Evolutionary conservation across 2,888 invertebrate genomes (phyloP).

Genomic region (Pachydiplax longipennis): DNA sequence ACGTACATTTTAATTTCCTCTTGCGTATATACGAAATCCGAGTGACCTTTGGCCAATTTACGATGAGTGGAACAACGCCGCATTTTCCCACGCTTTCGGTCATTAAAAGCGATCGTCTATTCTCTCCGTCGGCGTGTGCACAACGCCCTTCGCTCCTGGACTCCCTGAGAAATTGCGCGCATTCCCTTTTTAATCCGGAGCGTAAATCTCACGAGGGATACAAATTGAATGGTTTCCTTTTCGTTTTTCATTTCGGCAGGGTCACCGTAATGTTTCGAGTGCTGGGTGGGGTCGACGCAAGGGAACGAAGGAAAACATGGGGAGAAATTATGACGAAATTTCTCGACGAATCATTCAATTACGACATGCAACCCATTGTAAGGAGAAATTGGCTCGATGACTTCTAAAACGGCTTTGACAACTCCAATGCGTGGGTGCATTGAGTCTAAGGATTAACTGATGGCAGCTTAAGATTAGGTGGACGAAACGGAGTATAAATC

Average conservation of each 20-base stretch:
- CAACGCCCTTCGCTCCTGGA: not conserved
- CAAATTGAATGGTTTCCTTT: slow-evolving; percentile 6
- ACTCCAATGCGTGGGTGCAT: too few species aligned
- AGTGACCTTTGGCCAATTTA: not conserved
- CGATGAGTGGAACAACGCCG: not conserved
- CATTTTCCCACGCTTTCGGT: not conserved
- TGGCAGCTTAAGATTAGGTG: too few species aligned
- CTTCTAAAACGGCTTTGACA: not conserved
- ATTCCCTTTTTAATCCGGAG: slow-evolving; percentile 20
- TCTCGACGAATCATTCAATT: not conserved
- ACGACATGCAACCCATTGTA: not conserved
- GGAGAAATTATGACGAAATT: not conserved
- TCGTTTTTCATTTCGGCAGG: not conserved
- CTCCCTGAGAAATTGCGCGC: not conserved
- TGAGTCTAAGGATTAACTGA: too few species aligned
- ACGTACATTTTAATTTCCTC: not conserved
- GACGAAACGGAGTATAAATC: too few species aligned
- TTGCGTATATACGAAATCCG: not conserved
- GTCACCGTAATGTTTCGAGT: not conserved
- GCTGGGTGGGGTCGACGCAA: not conserved
- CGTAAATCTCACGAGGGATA: slow-evolving; percentile 28
- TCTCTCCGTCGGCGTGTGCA: not conserved
- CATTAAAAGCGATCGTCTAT: not conserved
- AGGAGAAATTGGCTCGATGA: not conserved
- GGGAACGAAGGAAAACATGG: not conserved